A percentile compares a stretch with the other conserved stretches of the same genome.
These are phyloP conservation scores for Luperina testacea DNA, from an alignment of 2,888 invertebrate species.

Conservation along the genomic window DNA sequence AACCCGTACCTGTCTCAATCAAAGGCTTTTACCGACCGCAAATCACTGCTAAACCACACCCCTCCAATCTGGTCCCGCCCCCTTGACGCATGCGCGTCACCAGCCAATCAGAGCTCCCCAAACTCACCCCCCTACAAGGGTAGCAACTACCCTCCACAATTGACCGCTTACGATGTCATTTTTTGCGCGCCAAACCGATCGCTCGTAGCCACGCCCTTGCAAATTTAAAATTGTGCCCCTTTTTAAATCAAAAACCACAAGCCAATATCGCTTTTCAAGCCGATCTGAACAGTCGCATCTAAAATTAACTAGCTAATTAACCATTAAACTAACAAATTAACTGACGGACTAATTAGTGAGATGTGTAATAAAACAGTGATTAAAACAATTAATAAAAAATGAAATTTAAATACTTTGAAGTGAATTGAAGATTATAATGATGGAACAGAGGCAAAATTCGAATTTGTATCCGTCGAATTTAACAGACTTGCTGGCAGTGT, in stretches of 20 bases:
- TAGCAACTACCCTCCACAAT: slow-evolving; percentile 81
- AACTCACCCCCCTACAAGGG: slow-evolving; percentile 73
- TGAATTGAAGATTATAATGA: slow-evolving; percentile 73
- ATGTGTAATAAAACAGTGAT: slow-evolving; percentile 59
- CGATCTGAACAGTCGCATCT: slow-evolving; percentile 74
- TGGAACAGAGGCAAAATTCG: slow-evolving; percentile 81
- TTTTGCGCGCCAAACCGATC: slow-evolving; percentile 86
- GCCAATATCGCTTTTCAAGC: slow-evolving; percentile 74
- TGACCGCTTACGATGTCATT: slow-evolving; percentile 88
- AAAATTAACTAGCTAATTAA: slow-evolving; percentile 64
- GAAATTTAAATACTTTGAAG: slow-evolving; percentile 59
- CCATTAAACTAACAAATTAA: slow-evolving; percentile 60
- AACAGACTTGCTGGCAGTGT: slow-evolving; percentile 80
- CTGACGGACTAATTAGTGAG: slow-evolving; percentile 49
- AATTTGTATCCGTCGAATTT: slow-evolving; percentile 81
- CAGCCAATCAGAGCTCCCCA: slow-evolving; percentile 76
- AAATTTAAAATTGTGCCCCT: slow-evolving; percentile 80
- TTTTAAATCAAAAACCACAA: slow-evolving; percentile 84
- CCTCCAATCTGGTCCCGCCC: slow-evolving; percentile 84
- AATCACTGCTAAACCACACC: slow-evolving; percentile 88
- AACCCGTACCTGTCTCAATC: slow-evolving; percentile 83
- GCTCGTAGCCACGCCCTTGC: slow-evolving; percentile 82
- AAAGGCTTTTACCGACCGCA: slow-evolving; percentile 87
- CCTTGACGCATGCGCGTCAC: slow-evolving; percentile 80
- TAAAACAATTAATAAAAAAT: slow-evolving; percentile 40